Conservation (phyloP, 1,140 invertebrate species). For the Drosophila albomicans region DNA sequence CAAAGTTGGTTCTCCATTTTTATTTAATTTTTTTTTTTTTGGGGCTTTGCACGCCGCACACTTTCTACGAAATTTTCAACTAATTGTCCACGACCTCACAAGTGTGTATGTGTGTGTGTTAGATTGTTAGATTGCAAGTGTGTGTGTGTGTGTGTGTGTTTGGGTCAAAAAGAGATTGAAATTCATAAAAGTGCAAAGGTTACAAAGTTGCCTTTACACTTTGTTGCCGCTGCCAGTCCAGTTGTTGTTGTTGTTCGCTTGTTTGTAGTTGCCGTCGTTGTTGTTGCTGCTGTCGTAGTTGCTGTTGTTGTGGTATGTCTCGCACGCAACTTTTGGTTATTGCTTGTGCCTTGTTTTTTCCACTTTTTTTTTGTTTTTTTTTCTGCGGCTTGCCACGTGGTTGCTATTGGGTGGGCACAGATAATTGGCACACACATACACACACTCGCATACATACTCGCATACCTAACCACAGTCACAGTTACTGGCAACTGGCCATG, state of each 20-base stretch:
- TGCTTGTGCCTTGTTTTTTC: conserved; percentile 9
- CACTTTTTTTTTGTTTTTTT: conserved; percentile 14
- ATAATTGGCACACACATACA: conserved; percentile 49
- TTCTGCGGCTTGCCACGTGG: conserved; percentile 49
- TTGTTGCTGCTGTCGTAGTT: conserved; percentile 9
- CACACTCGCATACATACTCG: not conserved
- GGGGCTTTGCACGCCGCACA: conserved; percentile 7
- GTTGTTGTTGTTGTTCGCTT: not conserved
- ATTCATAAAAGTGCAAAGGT: conserved; percentile 74
- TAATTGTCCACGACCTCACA: conserved; percentile 35
- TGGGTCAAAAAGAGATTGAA: conserved; percentile 54
- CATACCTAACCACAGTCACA: conserved; percentile 14
- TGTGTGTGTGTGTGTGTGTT: conserved; percentile 23
- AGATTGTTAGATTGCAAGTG: not conserved
- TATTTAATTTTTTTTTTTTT: conserved; percentile 10
- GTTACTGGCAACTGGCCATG: conserved; percentile 14
- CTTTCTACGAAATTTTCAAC: conserved; percentile 34
- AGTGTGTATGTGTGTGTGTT: conserved; percentile 5
- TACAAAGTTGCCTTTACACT: conserved; percentile 63
- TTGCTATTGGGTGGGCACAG: conserved; percentile 32
- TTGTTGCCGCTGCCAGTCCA: conserved; percentile 17
- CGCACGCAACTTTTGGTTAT: conserved; percentile 50
- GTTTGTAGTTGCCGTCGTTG: not conserved
- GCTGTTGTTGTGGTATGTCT: conserved; percentile 29
- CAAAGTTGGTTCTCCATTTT: conserved; percentile 8